phyloP scores from a whole-genome alignment of 1,140 invertebrate species.

The Tetraneura akinire region DNA sequence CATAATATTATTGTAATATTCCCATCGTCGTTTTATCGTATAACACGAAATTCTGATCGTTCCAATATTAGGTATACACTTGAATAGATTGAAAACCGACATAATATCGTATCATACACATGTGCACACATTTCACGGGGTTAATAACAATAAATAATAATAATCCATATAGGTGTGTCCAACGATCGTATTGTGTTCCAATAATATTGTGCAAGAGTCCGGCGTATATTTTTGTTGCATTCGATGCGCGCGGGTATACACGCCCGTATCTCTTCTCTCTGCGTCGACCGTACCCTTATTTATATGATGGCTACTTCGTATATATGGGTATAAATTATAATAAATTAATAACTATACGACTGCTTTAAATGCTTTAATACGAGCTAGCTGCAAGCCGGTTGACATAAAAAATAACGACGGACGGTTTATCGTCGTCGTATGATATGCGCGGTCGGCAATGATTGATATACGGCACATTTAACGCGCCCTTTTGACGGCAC shows the following conservation, averaged over 20 bases:
- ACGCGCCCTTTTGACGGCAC: slow-evolving; percentile 29
- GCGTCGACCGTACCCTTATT: background rate
- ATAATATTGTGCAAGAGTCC: background rate
- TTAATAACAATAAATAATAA: background rate
- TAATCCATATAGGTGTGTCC: background rate
- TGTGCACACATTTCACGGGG: background rate
- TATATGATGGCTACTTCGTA: no score
- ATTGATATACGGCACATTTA: background rate
- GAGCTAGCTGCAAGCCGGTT: background rate
- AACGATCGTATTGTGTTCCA: background rate
- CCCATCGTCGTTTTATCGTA: no score
- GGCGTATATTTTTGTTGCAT: background rate
- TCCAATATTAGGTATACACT: no score
- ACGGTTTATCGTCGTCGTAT: slow-evolving; percentile 4
- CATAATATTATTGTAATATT: no score
- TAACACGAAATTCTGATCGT: no score
- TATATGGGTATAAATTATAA: background rate
- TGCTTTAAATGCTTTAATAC: no score
- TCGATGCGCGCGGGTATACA: no score
- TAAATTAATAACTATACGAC: no score
- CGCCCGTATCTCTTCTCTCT: no score
- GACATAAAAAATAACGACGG: slow-evolving; percentile 33
- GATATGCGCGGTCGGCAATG: background rate
- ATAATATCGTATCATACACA: no score
- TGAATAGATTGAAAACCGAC: background rate